Percentiles rank a stretch among this genome's conserved stretches.
Evolutionary conservation across 2,888 invertebrate genomes (phyloP).

Genomic region (Mechanitis messenoides): DNA sequence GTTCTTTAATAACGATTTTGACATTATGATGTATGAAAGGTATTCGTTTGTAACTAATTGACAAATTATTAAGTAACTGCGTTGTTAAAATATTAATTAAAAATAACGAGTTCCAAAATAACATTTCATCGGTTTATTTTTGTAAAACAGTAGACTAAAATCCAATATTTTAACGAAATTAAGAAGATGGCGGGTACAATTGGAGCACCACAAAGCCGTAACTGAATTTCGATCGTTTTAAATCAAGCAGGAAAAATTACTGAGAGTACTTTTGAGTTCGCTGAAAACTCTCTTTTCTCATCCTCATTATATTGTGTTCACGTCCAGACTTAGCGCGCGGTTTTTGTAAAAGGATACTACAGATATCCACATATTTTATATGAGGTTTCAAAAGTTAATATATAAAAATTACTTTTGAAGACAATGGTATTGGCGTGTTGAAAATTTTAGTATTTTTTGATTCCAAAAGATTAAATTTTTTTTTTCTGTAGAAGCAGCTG

Average conservation of each 20-base stretch:
- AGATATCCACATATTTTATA: not conserved
- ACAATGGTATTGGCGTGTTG: too few species aligned
- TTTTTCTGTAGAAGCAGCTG: too few species aligned
- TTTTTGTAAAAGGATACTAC: constrained; percentile 15
- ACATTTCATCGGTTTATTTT: not conserved
- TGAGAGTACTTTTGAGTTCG: constrained; percentile 62
- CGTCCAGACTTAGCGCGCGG: constrained; percentile 45
- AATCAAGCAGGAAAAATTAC: constrained; percentile 71
- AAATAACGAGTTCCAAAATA: too few species aligned
- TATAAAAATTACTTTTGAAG: too few species aligned
- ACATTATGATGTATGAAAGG: not conserved
- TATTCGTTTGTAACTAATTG: too few species aligned
- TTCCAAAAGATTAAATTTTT: too few species aligned
- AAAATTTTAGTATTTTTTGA: too few species aligned
- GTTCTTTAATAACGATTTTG: not conserved
- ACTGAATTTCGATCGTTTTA: constrained; percentile 61
- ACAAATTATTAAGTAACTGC: too few species aligned
- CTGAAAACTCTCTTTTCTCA: constrained; percentile 60
- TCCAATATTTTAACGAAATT: constrained; percentile 28
- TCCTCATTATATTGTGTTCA: constrained; percentile 71
- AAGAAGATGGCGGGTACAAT: constrained; percentile 33
- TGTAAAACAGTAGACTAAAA: constrained; percentile 2
- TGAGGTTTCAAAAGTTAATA: not conserved
- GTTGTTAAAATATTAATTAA: constrained; percentile 6
- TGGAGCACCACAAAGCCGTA: constrained; percentile 45